Evolutionary conservation across 2,113 vertebrate genomes (phyloP).

Genomic region (Melospiza melodia): DNA sequence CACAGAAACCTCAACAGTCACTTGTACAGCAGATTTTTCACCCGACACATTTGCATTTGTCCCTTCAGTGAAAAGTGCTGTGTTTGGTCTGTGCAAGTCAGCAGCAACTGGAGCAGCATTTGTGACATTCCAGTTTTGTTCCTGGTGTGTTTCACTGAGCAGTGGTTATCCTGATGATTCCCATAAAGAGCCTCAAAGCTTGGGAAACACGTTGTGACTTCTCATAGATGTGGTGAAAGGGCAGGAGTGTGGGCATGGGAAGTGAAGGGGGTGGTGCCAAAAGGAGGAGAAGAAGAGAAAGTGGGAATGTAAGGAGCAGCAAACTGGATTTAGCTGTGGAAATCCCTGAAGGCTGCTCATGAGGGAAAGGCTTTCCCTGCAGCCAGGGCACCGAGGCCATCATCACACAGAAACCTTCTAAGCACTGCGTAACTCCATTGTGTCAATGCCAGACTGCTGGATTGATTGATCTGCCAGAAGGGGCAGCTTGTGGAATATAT

Average conservation of each 20-base stretch:
- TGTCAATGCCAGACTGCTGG: neutral
- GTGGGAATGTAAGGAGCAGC: neutral
- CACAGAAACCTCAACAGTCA: neutral
- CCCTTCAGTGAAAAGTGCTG: too few species aligned
- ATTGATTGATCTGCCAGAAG: neutral
- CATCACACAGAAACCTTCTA: neutral
- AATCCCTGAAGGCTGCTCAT: neutral
- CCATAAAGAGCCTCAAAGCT: too few species aligned
- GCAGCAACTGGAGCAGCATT: too few species aligned
- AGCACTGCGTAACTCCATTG: neutral
- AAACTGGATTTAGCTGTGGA: neutral
- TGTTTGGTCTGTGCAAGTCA: too few species aligned
- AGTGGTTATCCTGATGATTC: too few species aligned
- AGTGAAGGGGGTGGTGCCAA: neutral
- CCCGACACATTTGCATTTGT: too few species aligned
- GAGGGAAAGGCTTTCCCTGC: neutral
- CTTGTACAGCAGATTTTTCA: neutral
- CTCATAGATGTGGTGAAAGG: neutral
- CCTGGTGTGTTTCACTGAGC: too few species aligned
- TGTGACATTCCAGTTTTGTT: too few species aligned
- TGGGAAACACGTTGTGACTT: too few species aligned
- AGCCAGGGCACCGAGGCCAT: neutral
- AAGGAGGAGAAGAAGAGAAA: neutral
- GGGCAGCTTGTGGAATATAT: neutral
- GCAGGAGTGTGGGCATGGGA: fast-evolving